Base-by-base conservation (phyloP, 2,797 vertebrate species). In the Halcyon leucocephala region DNA sequence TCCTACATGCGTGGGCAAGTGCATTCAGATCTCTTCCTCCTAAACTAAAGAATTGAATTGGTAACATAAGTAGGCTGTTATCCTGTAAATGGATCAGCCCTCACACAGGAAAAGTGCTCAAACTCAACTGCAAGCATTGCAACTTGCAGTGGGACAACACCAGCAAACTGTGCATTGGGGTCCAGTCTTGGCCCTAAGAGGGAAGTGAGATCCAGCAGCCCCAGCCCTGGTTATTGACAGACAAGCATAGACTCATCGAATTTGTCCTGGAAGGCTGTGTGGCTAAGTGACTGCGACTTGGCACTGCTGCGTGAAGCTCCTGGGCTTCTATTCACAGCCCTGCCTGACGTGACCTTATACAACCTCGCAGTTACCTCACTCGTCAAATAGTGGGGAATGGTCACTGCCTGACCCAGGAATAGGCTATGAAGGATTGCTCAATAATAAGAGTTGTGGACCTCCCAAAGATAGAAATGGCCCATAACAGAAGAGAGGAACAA, bases 251-350 rank as follows among this genome's bases (percentile, higher is more conserved):
- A 61, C 86, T 84, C 90, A 92, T 85, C 5, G 11, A 51, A 77
- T 85, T 93, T 12, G 4, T 87, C 73, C 95, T 96, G 95, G 93
- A 96, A 97, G 94, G 90, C 93, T 95, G 44, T 87, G 93, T 97
- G 96, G 95, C 96, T 97, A 97, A 97, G 93, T 97, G 95, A 95
- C 88, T 95, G 95, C 16, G 4, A 93, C 83, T 97, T 97, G 96
- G 94, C 96, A 96, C 86, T 86, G 81, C 74, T 67, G 24, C 6
- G 4, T 85, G 88, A 76, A 80, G 82, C 83, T 80, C 83, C 90
- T 49, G 3, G 74, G 86, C 86, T 96, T 97, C 95, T 96, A 96
- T 97, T 97, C 96, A 46, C 91, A 90, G 95, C 86, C 57, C 57
- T 89, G 95, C 88, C 86, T 87, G 81, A 58, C 20, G 19, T 2